Conservation (phyloP, 1,140 invertebrate genomes). For the Hestina assimilis region DNA sequence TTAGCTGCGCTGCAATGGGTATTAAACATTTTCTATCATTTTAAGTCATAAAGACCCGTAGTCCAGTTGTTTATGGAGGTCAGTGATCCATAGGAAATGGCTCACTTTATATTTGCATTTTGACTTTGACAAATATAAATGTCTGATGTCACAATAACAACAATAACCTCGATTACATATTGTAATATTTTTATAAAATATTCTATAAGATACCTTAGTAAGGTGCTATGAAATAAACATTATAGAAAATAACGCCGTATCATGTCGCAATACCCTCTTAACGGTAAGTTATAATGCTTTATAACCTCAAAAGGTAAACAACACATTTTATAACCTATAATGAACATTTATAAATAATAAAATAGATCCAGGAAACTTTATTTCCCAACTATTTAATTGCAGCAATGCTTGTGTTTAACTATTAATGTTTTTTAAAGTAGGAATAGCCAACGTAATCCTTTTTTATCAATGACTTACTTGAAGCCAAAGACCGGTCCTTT, state of each 20-base stretch:
- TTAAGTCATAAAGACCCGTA: no score
- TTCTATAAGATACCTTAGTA: background rate
- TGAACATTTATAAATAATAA: background rate
- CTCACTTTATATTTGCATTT: no score
- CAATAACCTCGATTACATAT: background rate
- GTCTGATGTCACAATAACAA: background rate
- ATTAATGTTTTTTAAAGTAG: no score
- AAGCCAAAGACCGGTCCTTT: no score
- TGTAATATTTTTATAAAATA: background rate
- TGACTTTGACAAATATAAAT: no score
- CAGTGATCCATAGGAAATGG: no score
- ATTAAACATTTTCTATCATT: no score
- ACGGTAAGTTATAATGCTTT: slow-evolving; percentile 37
- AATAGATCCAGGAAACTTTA: background rate
- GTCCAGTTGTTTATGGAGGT: no score
- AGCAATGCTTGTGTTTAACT: no score
- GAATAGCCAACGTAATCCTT: no score
- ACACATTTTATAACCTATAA: slow-evolving; percentile 21
- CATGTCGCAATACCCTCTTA: slow-evolving; percentile 54
- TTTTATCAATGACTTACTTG: no score
- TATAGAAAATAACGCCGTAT: slow-evolving; percentile 24
- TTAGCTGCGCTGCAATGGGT: no score
- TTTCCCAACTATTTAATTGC: background rate
- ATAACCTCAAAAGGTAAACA: slow-evolving; percentile 3
- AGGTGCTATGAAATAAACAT: background rate